Percentiles rank a stretch among this genome's conserved stretches.
Evolutionary conservation across 1,140 invertebrate species (phyloP).

Genomic region (Drosophila kanapiae): DNA sequence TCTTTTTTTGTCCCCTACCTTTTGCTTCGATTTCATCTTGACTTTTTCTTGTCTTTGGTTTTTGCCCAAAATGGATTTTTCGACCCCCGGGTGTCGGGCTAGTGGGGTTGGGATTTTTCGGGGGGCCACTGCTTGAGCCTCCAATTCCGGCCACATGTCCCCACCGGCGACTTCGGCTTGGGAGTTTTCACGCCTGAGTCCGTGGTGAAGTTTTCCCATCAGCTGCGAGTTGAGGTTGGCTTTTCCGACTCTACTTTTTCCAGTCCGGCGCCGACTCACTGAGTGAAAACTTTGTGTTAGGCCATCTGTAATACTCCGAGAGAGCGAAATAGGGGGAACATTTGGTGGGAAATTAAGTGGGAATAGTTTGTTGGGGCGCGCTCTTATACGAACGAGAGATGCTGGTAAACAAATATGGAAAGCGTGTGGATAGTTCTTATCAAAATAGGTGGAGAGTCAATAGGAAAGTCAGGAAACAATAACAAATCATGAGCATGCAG

Average conservation of each 20-base stretch:
- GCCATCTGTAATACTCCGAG: constrained; percentile 13
- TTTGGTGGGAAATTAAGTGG: too few species aligned
- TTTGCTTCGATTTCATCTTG: constrained; percentile 40
- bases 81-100: constrained; percentile 1
- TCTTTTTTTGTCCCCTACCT: background rate
- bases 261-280: constrained; percentile 50
- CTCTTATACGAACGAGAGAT: constrained; percentile 41
- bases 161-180: constrained; percentile 43
- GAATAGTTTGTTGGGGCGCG: constrained; percentile 6
- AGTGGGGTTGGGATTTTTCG: background rate
- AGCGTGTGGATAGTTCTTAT: constrained; percentile 68
- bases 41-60: constrained; percentile 46
- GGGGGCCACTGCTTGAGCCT: constrained; percentile 4
- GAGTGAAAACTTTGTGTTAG: constrained; percentile 4
- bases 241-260: constrained; percentile 17
- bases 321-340: constrained; percentile 6
- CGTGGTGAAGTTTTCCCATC: constrained; percentile 58
- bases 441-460: constrained; percentile 33
- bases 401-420: constrained; percentile 40
- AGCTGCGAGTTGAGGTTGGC: constrained; percentile 65
- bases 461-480: constrained; percentile 12
- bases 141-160: constrained; percentile 20
- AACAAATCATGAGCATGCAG: constrained; percentile 11
- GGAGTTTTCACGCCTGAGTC: constrained; percentile 39
- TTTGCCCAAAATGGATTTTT: constrained; percentile 45